Percentiles rank a stretch among this genome's conserved stretches.
phyloP scores from a whole-genome alignment of 2,113 vertebrate species.

The Myiopsitta monachus region DNA sequence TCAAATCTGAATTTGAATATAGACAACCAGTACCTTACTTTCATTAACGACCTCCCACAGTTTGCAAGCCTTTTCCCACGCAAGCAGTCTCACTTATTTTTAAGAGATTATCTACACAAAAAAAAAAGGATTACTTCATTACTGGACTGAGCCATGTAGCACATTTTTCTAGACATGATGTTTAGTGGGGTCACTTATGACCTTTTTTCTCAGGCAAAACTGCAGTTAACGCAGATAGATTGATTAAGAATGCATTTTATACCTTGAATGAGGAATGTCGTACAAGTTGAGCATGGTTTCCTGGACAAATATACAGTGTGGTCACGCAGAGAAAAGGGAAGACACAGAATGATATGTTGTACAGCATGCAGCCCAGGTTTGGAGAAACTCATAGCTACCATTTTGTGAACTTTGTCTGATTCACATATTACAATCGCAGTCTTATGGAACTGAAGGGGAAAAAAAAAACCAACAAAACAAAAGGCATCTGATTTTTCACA shows the following conservation, averaged over 20 bases:
- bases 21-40: not conserved
- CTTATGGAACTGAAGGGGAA: not conserved
- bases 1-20: not conserved
- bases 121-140: not conserved
- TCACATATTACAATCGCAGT: constrained; percentile 17
- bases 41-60: not conserved
- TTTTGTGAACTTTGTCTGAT: not conserved
- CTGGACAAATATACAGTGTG: constrained; percentile 11
- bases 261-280: constrained; percentile 25
- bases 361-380: not conserved
- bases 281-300: constrained; percentile 17
- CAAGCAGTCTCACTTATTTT: not conserved
- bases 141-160: not conserved
- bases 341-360: not conserved
- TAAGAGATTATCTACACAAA: not conserved
- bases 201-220: not conserved
- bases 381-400: not conserved
- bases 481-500: not conserved
- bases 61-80: not conserved
- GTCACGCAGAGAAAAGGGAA: not conserved
- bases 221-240: not conserved
- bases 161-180: not conserved
- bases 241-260: not conserved
- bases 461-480: not conserved
- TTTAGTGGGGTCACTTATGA: not conserved